phyloP scores from a whole-genome alignment of 2,888 invertebrate genomes.

The Nebria salina region DNA sequence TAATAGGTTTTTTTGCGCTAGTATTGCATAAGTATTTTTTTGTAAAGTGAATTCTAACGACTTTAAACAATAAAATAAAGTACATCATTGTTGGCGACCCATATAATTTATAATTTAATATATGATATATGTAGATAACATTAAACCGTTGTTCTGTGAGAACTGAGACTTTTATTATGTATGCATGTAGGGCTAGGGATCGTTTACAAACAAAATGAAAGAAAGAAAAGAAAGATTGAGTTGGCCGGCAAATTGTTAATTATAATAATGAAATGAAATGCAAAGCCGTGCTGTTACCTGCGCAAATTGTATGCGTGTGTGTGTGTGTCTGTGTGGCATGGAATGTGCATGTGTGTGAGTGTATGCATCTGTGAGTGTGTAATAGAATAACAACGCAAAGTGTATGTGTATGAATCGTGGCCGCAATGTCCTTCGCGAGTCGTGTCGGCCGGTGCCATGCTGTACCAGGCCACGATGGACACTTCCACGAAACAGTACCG shows the following conservation, averaged over 20 bases:
- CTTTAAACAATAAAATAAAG: not conserved
- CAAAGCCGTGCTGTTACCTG: conserved; percentile 18
- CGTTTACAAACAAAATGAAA: conserved; percentile 2
- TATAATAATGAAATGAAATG: conserved; percentile 42
- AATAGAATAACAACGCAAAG: conserved; percentile 17
- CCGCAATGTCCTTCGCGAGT: conserved; percentile 53
- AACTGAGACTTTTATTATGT: conserved; percentile 22
- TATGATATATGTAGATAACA: conserved; percentile 12
- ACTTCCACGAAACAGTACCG: conserved; percentile 48
- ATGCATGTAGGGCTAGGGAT: conserved; percentile 11
- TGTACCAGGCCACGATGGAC: conserved; percentile 54
- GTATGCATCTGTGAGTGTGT: conserved; percentile 16
- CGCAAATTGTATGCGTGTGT: conserved; percentile 11
- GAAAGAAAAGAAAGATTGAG: conserved; percentile 11
- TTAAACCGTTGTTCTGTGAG: conserved; percentile 35
- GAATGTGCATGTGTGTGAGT: conserved; percentile 12
- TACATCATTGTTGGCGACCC: not conserved
- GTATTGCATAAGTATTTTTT: not conserved
- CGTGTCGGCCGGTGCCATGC: conserved; percentile 56
- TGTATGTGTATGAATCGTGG: conserved; percentile 21
- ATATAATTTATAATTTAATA: not conserved
- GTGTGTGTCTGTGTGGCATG: conserved; percentile 9
- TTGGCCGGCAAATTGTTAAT: conserved; percentile 14
- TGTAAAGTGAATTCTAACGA: not conserved
- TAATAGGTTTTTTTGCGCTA: no score